Evolutionary conservation across 1,140 invertebrate species (phyloP).

Genomic region (Zaprionus capensis): DNA sequence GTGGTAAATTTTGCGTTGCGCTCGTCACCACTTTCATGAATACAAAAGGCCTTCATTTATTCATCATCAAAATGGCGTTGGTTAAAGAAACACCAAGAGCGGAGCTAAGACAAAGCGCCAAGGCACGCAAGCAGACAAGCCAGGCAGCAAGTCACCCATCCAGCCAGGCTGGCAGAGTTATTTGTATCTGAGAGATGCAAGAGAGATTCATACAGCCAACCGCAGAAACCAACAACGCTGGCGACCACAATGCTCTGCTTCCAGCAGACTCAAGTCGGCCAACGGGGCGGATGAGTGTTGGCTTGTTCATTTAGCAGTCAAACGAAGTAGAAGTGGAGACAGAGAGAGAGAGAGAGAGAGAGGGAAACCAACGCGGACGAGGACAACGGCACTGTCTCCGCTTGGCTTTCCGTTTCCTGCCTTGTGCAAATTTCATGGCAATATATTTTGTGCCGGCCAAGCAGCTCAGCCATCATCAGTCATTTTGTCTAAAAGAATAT

Average conservation of each 20-base stretch:
- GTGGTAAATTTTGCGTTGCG: slow-evolving; percentile 64
- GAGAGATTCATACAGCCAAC: slow-evolving; percentile 26
- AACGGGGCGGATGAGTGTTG: slow-evolving; percentile 55
- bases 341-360: background rate
- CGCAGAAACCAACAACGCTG: slow-evolving; percentile 40
- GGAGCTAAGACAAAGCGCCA: slow-evolving; percentile 65
- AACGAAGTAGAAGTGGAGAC: slow-evolving; percentile 53
- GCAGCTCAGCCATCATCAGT: slow-evolving; percentile 70
- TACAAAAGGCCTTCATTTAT: slow-evolving; percentile 77
- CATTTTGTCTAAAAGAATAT: slow-evolving; percentile 83
- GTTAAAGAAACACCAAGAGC: slow-evolving; percentile 3
- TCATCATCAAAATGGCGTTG: slow-evolving; percentile 77
- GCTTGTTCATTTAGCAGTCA: slow-evolving; percentile 81
- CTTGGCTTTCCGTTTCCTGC: slow-evolving; percentile 76
- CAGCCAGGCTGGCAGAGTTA: slow-evolving; percentile 25
- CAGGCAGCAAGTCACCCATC: background rate
- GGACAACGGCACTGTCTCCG: slow-evolving; percentile 66
- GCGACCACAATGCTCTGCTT: slow-evolving; percentile 37
- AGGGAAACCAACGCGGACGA: slow-evolving; percentile 8
- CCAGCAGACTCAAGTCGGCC: slow-evolving; percentile 5
- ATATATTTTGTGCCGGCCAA: slow-evolving; percentile 71
- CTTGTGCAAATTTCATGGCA: slow-evolving; percentile 75
- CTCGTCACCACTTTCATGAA: slow-evolving; percentile 34
- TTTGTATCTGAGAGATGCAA: slow-evolving; percentile 46
- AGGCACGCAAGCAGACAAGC: background rate